Base-by-base conservation (phyloP, 37 sponge, comb jelly and placozoan genomes). In the Agelas oroides region DNA sequence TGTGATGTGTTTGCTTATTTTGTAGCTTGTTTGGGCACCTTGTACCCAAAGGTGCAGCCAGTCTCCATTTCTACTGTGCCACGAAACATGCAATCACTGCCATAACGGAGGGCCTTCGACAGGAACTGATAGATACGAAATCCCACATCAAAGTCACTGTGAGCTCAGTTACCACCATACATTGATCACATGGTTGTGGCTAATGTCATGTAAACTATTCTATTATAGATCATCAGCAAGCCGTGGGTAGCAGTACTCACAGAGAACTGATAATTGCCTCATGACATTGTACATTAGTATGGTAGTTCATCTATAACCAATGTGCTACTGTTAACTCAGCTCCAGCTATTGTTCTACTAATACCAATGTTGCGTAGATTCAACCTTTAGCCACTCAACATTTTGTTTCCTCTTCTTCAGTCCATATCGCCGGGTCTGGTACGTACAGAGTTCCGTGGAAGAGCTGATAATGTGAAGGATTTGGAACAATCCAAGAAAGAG, bases 21-120 rank as follows among this genome's bases (percentile, higher is more conserved):
- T 61, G 5, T 65, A 94, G 95, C 64, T 60, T 90, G 71, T 78
- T 86, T 34, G 96, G 96, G 19, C 93, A 96, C 46, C 75, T 86
- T 0, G 62, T 89, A 1, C 41, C 69, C 34, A 16, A 8, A n/a
- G 71, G 39, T 0, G 23, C 34, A n/a, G 31, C 34, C 30, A 77
- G 71, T 33, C 33, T 23, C n/a, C 78, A 77, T 61, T 91, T 94
- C 75, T 94, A 94, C 78, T 58, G 73, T 64, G 92, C 83, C 25
- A 90, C 96, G 1, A 96, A 96, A 69, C 72, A 61, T 76, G 96
- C 96, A 36, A 91, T 96, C 25, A 96, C 90, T 40, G 93, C 88
- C 46, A 62, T 96, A 20, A 90, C 90, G 37, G 96, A 96, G 68
- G 91, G 88, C 0, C 64, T 89, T 1, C 78, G 96, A 35, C 56